Percentiles rank a stretch among this genome's conserved stretches.
Conservation (phyloP, 2,113 vertebrate species). For the Phylloscopus trochilus region DNA sequence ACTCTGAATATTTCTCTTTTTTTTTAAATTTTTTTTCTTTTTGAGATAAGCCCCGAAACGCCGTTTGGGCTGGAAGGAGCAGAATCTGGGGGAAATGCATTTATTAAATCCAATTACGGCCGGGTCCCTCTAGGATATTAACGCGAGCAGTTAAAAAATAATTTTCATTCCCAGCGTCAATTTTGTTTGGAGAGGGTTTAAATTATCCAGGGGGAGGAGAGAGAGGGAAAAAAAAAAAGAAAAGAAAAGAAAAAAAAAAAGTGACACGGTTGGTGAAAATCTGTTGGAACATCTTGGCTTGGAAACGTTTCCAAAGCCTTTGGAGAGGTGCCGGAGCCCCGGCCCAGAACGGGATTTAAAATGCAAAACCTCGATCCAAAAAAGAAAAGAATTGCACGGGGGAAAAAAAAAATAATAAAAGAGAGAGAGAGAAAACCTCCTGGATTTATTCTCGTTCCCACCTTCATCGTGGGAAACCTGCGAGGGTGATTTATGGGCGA, state of each 20-base stretch:
- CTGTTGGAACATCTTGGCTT: neutral
- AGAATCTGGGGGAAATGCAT: slow-evolving; percentile 43
- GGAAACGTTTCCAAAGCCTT: neutral
- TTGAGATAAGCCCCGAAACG: slow-evolving; percentile 54
- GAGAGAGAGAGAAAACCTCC: no score
- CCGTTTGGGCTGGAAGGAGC: slow-evolving; percentile 54
- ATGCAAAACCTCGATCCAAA: neutral
- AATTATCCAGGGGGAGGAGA: neutral
- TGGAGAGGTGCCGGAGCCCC: neutral
- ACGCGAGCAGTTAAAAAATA: slow-evolving; percentile 34
- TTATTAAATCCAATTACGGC: slow-evolving; percentile 69
- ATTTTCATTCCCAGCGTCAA: slow-evolving; percentile 8
- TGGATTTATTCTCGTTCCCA: neutral
- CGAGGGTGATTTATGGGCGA: neutral
- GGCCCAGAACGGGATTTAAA: neutral
- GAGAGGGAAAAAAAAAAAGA: no score
- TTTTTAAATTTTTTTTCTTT: no score
- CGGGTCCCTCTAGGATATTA: slow-evolving; percentile 55
- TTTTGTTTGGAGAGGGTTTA: slow-evolving; percentile 5
- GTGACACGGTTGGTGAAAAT: neutral
- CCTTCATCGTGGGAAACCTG: neutral
- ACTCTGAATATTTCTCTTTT: neutral
- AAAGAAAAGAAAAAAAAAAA: no score
- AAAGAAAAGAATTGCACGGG: rapidly evolving
- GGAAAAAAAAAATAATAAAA: no score